Percentiles rank a stretch among this genome's conserved stretches.
Conservation (phyloP, 2,888 invertebrate genomes). For the Chironomus tentans region DNA sequence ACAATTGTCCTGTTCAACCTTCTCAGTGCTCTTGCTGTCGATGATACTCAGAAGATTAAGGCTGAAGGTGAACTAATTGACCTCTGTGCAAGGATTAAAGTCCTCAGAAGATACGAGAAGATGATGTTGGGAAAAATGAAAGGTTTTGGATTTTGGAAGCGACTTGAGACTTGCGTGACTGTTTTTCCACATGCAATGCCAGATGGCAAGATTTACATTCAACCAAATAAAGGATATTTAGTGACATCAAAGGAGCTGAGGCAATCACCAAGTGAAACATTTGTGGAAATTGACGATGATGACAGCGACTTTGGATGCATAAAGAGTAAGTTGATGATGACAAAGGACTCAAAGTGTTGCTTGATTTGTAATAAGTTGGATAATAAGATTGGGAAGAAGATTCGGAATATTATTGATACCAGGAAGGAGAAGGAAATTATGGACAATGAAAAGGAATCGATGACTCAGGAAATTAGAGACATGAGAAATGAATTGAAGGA, state of each 20-base stretch:
- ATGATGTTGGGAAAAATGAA: background rate
- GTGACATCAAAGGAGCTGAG: background rate
- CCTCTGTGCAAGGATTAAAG: slow-evolving; percentile 12
- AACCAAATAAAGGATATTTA: background rate
- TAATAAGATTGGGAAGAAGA: background rate
- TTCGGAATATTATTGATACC: background rate
- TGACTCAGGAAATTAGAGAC: background rate
- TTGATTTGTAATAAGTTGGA: background rate
- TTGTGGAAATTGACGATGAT: background rate
- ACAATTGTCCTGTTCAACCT: slow-evolving; percentile 67
- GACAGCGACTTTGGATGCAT: background rate
- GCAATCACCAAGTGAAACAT: background rate
- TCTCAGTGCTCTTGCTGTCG: slow-evolving; percentile 66
- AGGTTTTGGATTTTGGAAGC: background rate
- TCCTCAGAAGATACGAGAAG: slow-evolving; percentile 8
- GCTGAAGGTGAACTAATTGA: slow-evolving; percentile 13
- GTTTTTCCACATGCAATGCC: slow-evolving; percentile 7
- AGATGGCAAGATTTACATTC: slow-evolving; percentile 1
- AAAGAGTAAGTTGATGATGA: background rate
- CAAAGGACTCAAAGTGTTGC: background rate
- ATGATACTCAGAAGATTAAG: slow-evolving; percentile 50
- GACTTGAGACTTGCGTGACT: background rate
- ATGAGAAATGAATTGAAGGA: background rate
- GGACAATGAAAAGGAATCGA: background rate
- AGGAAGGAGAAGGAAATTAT: background rate